Conservation (phyloP, 1,140 invertebrate genomes). For the Bathynomus jamesi region DNA sequence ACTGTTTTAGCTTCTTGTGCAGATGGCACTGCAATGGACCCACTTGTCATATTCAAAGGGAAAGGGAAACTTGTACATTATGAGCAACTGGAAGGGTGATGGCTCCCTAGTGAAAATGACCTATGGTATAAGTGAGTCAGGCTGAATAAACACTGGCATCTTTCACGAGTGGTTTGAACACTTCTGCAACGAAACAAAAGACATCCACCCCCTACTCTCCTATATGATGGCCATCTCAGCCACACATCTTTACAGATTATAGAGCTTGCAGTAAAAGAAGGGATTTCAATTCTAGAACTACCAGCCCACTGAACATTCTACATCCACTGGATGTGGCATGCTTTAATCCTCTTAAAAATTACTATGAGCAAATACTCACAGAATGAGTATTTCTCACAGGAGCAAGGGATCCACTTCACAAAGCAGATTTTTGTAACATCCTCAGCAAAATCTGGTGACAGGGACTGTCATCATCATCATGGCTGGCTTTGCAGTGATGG, state of each 20-base stretch:
- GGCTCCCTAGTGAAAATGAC: neutral
- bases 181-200: neutral
- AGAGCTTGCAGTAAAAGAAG: neutral
- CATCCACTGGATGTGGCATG: constrained; percentile 6
- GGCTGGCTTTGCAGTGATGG: neutral
- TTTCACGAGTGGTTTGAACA: constrained; percentile 8
- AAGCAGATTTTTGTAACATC: too few species aligned
- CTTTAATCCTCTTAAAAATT: constrained; percentile 1
- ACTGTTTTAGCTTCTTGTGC: constrained; percentile 19
- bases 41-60: constrained; percentile 20
- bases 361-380: constrained; percentile 1
- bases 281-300: neutral
- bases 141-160: constrained; percentile 18
- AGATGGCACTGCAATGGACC: constrained; percentile 15
- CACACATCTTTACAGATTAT: neutral
- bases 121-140: constrained; percentile 9
- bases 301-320: neutral
- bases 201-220: neutral
- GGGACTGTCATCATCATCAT: neutral
- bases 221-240: constrained; percentile 4
- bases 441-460: neutral
- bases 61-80: constrained; percentile 3
- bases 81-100: neutral
- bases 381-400: neutral
- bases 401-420: neutral